Base-by-base conservation (phyloP, 1,140 invertebrate genomes). In the Orussus abietinus region DNA sequence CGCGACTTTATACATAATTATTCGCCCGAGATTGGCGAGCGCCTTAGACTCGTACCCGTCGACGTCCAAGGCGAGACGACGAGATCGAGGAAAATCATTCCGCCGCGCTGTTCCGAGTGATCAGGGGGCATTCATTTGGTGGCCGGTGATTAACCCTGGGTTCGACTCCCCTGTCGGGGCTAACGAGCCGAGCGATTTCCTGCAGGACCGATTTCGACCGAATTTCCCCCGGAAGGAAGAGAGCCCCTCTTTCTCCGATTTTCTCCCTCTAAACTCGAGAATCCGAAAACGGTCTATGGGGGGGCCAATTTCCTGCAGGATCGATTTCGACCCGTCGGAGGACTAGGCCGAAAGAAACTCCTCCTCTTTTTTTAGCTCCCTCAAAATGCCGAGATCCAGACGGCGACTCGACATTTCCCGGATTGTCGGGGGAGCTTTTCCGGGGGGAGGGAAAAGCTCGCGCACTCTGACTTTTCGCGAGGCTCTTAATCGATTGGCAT, bases 1-100 rank as follows among this genome's bases (percentile, higher is more conserved):
- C 44, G 46, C 51, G 61, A 62, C 64, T 62, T 64, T 68, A 66
- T 68, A 68, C 66, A 66, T 69, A 69, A 69, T 69, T 69, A 69
- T 69, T 53, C 57, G 57, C 51, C 47, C 48, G 57, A 60, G 59
- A 60, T 62, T 62, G 59, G 57, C 51, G 53, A 54, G 51, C 31
- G 47, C 36, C 47, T 38, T 28, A n/a, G n/a, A n/a, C n/a, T n/a
- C n/a, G n/a, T n/a, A n/a, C n/a, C n/a, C 21, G n/a, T 38, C 17
- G 3, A 18, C 18, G 7, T 33, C 15, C 4, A n/a, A 31, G 29
- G 12, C 12, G 29, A 13, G n/a, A 31, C 29, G 32, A 31, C 37
- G 49, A 47, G 49, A 53, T 58, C 50, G 44, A 47, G 45, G 58
- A 59, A 64, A 64, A 60, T 62, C 58, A 56, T 58, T 64, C 39